These are phyloP conservation scores for Leucoraja erinaceus DNA, from an alignment of 2,113 vertebrate genomes.

Conservation along the genomic window DNA sequence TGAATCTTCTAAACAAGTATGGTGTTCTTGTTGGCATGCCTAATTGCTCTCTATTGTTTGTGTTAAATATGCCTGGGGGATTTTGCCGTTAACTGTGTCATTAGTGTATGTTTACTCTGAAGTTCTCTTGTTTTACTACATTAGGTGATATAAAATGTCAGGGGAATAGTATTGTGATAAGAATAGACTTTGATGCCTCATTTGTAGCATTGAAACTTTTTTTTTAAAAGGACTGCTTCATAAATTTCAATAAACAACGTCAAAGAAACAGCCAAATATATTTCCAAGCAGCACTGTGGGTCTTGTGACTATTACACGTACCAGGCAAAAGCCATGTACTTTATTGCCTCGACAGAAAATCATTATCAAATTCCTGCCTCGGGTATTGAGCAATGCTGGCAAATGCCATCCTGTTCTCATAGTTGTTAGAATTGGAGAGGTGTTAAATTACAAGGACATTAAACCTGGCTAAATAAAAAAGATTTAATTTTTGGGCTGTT, in stretches of 20 bases:
- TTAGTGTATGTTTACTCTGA: not conserved
- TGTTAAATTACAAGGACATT: not conserved
- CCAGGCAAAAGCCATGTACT: too few relatives aligned
- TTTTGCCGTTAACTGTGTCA: not conserved
- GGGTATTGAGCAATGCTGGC: not conserved
- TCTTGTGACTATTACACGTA: not conserved
- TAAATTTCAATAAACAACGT: too few relatives aligned
- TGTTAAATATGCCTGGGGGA: not conserved
- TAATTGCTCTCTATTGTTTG: not conserved
- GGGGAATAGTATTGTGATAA: too few relatives aligned
- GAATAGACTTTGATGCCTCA: too few relatives aligned
- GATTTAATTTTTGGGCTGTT: not conserved
- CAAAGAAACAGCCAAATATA: too few relatives aligned
- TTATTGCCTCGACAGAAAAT: not conserved
- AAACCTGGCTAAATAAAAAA: not conserved
- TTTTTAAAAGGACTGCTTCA: too few relatives aligned
- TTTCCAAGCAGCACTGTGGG: not conserved
- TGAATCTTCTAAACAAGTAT: conserved; percentile 65
- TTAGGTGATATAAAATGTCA: too few relatives aligned
- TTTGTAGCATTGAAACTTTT: too few relatives aligned
- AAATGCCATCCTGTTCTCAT: not conserved
- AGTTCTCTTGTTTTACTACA: too few relatives aligned
- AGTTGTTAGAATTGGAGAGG: not conserved
- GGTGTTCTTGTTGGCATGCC: not conserved
- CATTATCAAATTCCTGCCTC: not conserved